Conservation (phyloP, 2,888 invertebrate species). For the Ypsolopha sequella region DNA sequence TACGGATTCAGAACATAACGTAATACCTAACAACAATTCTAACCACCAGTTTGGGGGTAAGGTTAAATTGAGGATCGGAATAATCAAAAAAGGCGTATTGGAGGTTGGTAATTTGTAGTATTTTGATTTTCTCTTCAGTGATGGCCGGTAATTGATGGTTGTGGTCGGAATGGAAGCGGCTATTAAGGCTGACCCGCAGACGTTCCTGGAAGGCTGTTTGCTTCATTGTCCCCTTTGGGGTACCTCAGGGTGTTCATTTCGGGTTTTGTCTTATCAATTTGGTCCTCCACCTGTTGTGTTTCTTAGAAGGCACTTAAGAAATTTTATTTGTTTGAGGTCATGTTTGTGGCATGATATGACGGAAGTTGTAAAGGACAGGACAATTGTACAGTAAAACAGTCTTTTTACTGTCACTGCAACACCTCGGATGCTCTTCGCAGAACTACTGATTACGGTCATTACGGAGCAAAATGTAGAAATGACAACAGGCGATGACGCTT, state of each 20-base stretch:
- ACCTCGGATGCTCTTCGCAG: slow-evolving; percentile 14
- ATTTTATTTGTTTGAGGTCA: not conserved
- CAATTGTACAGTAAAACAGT: slow-evolving; percentile 13
- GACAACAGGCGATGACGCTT: not conserved
- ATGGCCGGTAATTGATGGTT: slow-evolving; percentile 54
- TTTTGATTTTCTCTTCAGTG: slow-evolving; percentile 39
- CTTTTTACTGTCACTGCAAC: slow-evolving; percentile 14
- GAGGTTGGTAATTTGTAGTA: slow-evolving; percentile 46
- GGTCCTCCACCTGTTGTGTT: not conserved
- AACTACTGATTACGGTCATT: slow-evolving; percentile 19
- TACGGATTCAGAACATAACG: slow-evolving; percentile 26
- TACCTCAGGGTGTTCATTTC: not conserved
- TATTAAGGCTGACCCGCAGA: slow-evolving; percentile 39
- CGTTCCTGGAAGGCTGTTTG: slow-evolving; percentile 7
- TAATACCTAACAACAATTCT: not conserved
- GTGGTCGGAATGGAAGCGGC: slow-evolving; percentile 19
- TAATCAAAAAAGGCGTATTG: slow-evolving; percentile 17
- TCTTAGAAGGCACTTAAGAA: not conserved
- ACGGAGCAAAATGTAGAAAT: slow-evolving; percentile 16
- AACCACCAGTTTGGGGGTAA: slow-evolving; percentile 2
- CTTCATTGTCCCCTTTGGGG: not conserved
- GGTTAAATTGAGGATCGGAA: slow-evolving; percentile 19
- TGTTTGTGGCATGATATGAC: not conserved
- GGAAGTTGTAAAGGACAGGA: slow-evolving; percentile 7
- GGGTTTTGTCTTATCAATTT: not conserved